phyloP scores from a whole-genome alignment of 2,797 vertebrate genomes.

The Sorex maritimensis region DNA sequence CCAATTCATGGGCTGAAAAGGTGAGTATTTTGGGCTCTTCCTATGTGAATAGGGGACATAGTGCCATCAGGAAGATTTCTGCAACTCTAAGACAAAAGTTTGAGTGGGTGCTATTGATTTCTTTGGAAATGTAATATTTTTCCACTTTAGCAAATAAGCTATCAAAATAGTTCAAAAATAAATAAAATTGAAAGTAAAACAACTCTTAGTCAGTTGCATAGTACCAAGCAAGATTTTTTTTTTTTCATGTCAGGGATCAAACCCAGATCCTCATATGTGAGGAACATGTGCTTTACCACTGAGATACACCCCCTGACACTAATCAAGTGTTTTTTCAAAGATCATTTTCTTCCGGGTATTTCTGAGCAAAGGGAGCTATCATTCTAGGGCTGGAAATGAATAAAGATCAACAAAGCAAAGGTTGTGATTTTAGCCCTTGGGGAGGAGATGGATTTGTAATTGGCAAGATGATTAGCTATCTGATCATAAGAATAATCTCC shows the following conservation, averaged over 20 bases:
- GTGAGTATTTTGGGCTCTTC: not conserved
- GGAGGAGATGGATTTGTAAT: conserved; percentile 61
- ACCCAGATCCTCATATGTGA: not conserved
- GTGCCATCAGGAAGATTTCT: not conserved
- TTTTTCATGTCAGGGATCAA: not conserved
- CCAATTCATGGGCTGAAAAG: not conserved
- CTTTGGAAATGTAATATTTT: conserved; percentile 42
- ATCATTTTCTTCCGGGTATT: not conserved
- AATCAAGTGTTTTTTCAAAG: not conserved
- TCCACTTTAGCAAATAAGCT: conserved; percentile 44
- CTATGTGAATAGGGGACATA: not conserved
- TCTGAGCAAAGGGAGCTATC: not conserved
- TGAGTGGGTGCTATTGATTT: conserved; percentile 13
- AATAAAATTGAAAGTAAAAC: conserved; percentile 5
- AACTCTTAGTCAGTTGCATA: not conserved
- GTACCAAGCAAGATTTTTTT: not conserved
- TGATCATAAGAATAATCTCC: conserved; percentile 72
- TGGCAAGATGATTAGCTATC: conserved; percentile 72
- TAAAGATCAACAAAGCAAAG: not conserved
- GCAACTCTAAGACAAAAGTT: conserved; percentile 57
- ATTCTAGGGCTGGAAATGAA: not conserved
- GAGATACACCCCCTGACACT: not conserved
- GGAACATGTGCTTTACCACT: not conserved
- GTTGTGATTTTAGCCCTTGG: not conserved
- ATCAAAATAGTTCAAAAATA: conserved; percentile 49